These are phyloP conservation scores for Craseonycteris thonglongyai DNA, from an alignment of 2,113 vertebrate genomes.

Conservation along the genomic window DNA sequence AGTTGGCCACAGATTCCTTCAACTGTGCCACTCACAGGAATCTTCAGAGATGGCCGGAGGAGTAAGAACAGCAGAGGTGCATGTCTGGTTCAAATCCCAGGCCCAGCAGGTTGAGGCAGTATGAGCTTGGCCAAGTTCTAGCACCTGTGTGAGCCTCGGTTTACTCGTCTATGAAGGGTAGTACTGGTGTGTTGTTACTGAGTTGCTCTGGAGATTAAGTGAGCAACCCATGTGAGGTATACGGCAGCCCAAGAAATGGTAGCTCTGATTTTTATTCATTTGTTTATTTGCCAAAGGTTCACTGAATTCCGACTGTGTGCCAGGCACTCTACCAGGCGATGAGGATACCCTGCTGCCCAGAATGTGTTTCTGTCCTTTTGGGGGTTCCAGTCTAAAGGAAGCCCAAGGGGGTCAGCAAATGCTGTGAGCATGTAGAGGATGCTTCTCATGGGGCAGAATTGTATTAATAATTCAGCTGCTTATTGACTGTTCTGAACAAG, in stretches of 20 bases:
- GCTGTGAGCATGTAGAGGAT: background rate
- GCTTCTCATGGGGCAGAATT: background rate
- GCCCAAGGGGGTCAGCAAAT: background rate
- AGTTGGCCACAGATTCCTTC: background rate
- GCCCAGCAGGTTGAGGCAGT: background rate
- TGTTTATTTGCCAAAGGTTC: background rate
- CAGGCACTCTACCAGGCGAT: background rate
- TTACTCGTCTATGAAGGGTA: background rate
- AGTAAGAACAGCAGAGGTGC: background rate
- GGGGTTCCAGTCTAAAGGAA: background rate
- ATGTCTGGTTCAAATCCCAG: background rate
- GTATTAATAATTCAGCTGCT: background rate
- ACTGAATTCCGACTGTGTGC: background rate
- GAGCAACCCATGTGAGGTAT: background rate
- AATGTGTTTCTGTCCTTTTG: background rate
- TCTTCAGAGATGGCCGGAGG: background rate
- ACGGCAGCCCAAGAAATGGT: background rate
- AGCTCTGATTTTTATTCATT: background rate
- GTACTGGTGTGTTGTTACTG: background rate
- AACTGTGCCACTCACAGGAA: background rate
- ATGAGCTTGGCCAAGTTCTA: background rate
- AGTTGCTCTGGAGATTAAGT: background rate
- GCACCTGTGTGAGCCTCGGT: background rate
- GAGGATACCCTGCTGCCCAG: background rate
- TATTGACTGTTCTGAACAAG: slow-evolving; percentile 5